These are phyloP conservation scores for Oreochromis mossambicus DNA, from an alignment of 2,797 vertebrate species.

Conservation along the genomic window DNA sequence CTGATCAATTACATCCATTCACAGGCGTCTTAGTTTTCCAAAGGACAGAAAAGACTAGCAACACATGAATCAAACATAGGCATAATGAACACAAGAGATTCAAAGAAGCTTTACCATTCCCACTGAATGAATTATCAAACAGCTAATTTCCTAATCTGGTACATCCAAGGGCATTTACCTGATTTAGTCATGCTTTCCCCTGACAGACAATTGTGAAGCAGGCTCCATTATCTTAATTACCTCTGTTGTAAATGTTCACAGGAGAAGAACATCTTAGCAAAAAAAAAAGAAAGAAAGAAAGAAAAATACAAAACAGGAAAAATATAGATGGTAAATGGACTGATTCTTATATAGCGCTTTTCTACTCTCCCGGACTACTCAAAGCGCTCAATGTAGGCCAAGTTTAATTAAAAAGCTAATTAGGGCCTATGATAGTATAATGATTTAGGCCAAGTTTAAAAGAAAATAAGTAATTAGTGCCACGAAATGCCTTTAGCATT, in stretches of 20 bases:
- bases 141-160: slow-evolving; percentile 14
- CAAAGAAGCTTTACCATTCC: background rate
- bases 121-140: slow-evolving; percentile 7
- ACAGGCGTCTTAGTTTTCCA: background rate
- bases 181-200: background rate
- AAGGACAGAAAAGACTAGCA: slow-evolving; percentile 3
- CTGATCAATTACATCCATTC: slow-evolving; percentile 31
- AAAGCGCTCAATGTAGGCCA: background rate
- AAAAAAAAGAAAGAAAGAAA: background rate
- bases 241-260: background rate
- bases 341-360: no score
- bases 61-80: slow-evolving; percentile 20
- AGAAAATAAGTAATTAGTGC: background rate
- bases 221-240: slow-evolving; percentile 14
- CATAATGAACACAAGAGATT: slow-evolving; percentile 15
- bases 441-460: background rate
- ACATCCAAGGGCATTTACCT: slow-evolving; percentile 22
- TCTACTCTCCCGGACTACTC: no score
- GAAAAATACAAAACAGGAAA: background rate
- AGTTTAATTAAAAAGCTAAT: background rate
- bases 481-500: background rate
- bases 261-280: background rate
- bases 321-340: background rate
- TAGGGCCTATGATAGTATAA: background rate
- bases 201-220: background rate